phyloP scores from a whole-genome alignment of 2,888 invertebrate genomes.

The Eupithecia centaureata region DNA sequence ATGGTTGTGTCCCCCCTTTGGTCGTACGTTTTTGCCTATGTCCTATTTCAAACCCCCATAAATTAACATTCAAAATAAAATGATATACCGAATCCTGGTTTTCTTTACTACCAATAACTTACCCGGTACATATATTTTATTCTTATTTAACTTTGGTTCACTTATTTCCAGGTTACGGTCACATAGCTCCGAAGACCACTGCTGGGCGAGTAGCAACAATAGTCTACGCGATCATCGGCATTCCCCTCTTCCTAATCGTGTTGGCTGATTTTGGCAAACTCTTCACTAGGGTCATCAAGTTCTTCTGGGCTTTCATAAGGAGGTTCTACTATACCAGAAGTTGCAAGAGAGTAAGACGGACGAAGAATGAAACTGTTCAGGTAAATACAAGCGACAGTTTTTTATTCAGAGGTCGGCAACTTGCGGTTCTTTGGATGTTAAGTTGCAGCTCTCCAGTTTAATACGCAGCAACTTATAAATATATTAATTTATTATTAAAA shows the following conservation, averaged over 20 bases:
- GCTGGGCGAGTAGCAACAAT: constrained; percentile 95
- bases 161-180: constrained; percentile 93
- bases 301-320: constrained; percentile 93
- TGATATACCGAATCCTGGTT: constrained; percentile 9
- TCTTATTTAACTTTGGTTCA: background rate
- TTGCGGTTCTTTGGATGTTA: too few relatives aligned
- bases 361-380: constrained; percentile 86
- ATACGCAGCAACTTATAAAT: too few relatives aligned
- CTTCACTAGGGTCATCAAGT: constrained; percentile 95
- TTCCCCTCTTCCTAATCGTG: constrained; percentile 97
- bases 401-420: too few relatives aligned
- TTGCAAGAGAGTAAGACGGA: constrained; percentile 90
- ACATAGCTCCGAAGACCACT: constrained; percentile 95
- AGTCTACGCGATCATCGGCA: constrained; percentile 96
- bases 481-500: too few relatives aligned
- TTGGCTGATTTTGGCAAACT: constrained; percentile 97
- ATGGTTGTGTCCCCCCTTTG: background rate
- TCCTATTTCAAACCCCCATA: background rate
- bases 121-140: background rate
- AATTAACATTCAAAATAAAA: constrained; percentile 22
- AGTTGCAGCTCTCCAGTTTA: too few relatives aligned
- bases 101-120: constrained; percentile 17
- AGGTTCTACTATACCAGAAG: constrained; percentile 94
- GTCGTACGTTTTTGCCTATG: background rate
- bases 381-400: constrained; percentile 68